Evolutionary conservation across 2,797 vertebrate genomes (phyloP), one percentile per base, ranked within the genome.

Genomic region (Moxostoma hubbsi): DNA sequence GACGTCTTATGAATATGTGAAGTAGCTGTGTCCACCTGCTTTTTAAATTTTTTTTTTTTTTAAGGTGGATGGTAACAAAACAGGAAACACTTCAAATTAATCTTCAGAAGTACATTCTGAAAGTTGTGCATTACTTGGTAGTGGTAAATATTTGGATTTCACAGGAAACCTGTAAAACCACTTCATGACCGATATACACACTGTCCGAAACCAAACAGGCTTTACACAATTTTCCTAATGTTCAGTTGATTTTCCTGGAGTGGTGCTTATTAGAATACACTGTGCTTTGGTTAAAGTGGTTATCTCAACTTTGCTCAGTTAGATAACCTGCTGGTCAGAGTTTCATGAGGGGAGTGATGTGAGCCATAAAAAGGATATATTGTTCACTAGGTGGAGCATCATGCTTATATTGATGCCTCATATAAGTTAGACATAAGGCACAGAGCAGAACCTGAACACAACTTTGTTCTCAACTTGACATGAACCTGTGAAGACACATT

Each of bases 111-210:
- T 16, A 49, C 6, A 16, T 13, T 24, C 12, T 8, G 6, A 11
- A 36, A 46, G 53, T 65, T 50, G 18, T 68, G 18, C 64, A 51
- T 61, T 43, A 59, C 55, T 53, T 69, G 24, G 49, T 18, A 46
- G 50, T 4, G 0, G 55, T 62, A 77, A 77, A 77, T 77, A 77
- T 77, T 77, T 77, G 24, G 58, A 11, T 69, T 76, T 57, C 55
- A 59, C 47, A 77, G 65, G 65, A 77, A 77, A 77, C 75, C 65
- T 69, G 75, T 45, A 61, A 77, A 77, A 77, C 75, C 46, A 18
- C 75, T 62, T 69, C n/a, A 53, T n/a, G 18, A 62, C 47, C 8
- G 10, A 49, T 50, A 5, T 67, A 15, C 45, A 36, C 53, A 49
- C 53, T 15, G 6, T n/a, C 59, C 12, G n/a, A 53, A 68, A 9